Evolutionary conservation across 2,797 vertebrate genomes (phyloP).

Genomic region (Ambastaia sidthimunki): DNA sequence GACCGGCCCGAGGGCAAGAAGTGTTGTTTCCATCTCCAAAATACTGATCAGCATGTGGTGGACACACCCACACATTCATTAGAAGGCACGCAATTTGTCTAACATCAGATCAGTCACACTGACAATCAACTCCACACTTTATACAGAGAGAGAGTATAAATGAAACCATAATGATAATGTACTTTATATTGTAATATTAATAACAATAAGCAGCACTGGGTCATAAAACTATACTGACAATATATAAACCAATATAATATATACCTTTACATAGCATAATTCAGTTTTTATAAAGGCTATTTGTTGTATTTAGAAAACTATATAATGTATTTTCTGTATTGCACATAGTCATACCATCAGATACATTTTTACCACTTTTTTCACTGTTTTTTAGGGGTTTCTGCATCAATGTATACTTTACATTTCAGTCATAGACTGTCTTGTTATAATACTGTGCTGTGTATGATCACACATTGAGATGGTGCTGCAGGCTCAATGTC

Average conservation of each 20-base stretch:
- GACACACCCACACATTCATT: constrained; percentile 78
- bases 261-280: constrained; percentile 75
- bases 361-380: constrained; percentile 72
- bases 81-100: constrained; percentile 76
- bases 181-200: constrained; percentile 74
- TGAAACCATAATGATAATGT: constrained; percentile 65
- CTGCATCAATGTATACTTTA: constrained; percentile 45
- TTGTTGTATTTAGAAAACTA: constrained; percentile 78
- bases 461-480: constrained; percentile 6
- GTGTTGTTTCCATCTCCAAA: constrained; percentile 71
- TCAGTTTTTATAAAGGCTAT: constrained; percentile 70
- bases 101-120: constrained; percentile 77
- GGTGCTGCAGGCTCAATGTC: constrained; percentile 37
- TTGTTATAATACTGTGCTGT: constrained; percentile 50
- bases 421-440: constrained; percentile 46
- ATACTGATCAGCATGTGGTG: constrained; percentile 79
- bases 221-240: constrained; percentile 85
- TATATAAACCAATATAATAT: constrained; percentile 81
- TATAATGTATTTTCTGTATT: constrained; percentile 85
- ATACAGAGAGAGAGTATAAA: constrained; percentile 66
- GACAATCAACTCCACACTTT: constrained; percentile 74
- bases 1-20: constrained; percentile 89
- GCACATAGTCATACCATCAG: constrained; percentile 90
- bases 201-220: constrained; percentile 91
- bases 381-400: constrained; percentile 22